Evolutionary conservation across 2,113 vertebrate species (phyloP).

Genomic region (Euleptes europaea): DNA sequence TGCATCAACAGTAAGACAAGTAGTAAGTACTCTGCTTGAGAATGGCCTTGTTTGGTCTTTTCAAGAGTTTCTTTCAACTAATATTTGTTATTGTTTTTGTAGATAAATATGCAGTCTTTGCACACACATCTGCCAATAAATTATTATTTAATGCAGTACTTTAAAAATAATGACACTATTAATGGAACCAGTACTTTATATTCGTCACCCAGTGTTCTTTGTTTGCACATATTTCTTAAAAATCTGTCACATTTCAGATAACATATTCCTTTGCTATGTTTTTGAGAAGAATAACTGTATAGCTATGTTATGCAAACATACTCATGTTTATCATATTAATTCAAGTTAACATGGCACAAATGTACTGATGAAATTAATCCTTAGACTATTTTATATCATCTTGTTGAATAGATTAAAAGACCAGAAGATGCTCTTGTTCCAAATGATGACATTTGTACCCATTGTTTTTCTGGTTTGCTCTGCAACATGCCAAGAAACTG

Average conservation of each 20-base stretch:
- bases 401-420: constrained; percentile 22
- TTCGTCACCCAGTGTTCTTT: constrained; percentile 12
- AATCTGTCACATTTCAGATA: background rate
- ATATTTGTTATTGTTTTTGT: background rate
- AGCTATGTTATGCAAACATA: background rate
- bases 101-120: background rate
- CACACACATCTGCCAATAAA: background rate
- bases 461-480: constrained; percentile 44
- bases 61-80: background rate
- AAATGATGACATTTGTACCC: constrained; percentile 29
- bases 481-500: constrained; percentile 51
- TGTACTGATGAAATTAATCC: background rate
- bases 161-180: background rate
- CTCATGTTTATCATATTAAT: background rate
- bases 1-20: background rate
- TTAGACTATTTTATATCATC: background rate
- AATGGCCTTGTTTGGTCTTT: background rate
- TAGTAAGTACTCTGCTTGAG: constrained; percentile 30
- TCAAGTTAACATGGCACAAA: background rate
- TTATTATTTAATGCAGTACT: background rate
- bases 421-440: constrained; percentile 50
- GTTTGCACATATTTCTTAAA: background rate
- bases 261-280: background rate
- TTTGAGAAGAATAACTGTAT: background rate
- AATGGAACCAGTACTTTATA: background rate